Percentiles rank a stretch among this genome's conserved stretches.
These are phyloP conservation scores for Polyommatus iphigenia DNA, from an alignment of 2,888 invertebrate species.

Conservation along the genomic window DNA sequence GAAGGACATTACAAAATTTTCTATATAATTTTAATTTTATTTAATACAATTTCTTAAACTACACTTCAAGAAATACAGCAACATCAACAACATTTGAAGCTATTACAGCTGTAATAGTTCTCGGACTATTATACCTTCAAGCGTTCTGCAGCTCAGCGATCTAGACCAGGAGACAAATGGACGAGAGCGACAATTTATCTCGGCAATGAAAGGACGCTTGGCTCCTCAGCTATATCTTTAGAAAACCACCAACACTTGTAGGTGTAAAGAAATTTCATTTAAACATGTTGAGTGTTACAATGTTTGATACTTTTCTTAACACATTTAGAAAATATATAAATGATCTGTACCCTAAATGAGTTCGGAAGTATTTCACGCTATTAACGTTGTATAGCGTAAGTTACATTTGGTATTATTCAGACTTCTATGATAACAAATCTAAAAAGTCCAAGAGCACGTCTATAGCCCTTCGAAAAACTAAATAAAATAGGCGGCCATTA, in stretches of 20 bases:
- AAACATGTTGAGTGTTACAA: background rate
- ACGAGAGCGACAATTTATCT: conserved; percentile 18
- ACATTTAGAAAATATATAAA: too few relatives aligned
- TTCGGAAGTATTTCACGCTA: too few relatives aligned
- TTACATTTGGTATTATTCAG: too few relatives aligned
- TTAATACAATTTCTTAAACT: background rate
- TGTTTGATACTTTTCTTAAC: too few relatives aligned
- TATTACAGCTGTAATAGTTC: background rate
- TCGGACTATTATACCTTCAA: conserved; percentile 14
- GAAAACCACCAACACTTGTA: conserved; percentile 14
- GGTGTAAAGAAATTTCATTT: conserved; percentile 7
- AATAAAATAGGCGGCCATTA: background rate
- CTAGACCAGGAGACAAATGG: conserved; percentile 20
- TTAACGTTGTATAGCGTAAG: too few relatives aligned
- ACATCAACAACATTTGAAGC: background rate
- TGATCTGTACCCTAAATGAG: too few relatives aligned
- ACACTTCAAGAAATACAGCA: background rate
- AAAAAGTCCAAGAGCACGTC: background rate
- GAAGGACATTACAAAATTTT: background rate
- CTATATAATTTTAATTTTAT: background rate
- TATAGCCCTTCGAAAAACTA: background rate
- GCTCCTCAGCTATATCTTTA: conserved; percentile 20
- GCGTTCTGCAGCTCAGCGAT: conserved; percentile 8
- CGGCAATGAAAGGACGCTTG: conserved; percentile 16
- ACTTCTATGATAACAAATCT: background rate